Conservation (phyloP, 2,113 vertebrate species). For the Protobothrops flavoviridis region DNA sequence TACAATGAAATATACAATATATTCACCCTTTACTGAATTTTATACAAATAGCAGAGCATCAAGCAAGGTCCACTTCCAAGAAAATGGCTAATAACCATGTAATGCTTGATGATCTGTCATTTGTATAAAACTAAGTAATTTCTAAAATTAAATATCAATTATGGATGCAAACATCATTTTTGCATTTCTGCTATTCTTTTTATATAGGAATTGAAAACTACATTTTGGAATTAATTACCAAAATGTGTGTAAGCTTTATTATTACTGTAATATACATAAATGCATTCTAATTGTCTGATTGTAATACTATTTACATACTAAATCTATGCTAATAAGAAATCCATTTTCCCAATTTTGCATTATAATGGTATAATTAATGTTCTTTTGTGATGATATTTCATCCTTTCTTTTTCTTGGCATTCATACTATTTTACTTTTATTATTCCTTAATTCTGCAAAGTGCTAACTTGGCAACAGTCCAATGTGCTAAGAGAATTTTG, state of each 20-base stretch:
- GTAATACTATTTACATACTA: background rate
- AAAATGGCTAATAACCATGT: background rate
- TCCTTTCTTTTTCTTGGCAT: background rate
- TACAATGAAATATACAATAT: background rate
- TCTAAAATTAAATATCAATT: background rate
- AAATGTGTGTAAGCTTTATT: background rate
- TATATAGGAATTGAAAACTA: background rate
- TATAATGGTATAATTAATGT: background rate
- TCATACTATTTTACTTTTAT: slow-evolving; percentile 39
- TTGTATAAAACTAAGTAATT: background rate
- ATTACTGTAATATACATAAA: background rate
- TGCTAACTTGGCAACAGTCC: slow-evolving; percentile 34
- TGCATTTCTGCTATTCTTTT: background rate
- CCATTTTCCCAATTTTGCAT: background rate
- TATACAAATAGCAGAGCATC: background rate
- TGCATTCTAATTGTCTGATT: background rate
- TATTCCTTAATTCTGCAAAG: slow-evolving; percentile 46
- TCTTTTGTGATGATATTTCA: slow-evolving; percentile 29
- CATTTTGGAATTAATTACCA: background rate
- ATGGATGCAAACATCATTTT: background rate
- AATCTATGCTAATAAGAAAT: background rate
- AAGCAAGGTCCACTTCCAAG: background rate
- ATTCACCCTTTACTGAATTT: background rate
- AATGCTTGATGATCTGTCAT: background rate
- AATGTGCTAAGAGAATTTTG: slow-evolving; percentile 46